phyloP scores from a whole-genome alignment of 1,140 invertebrate genomes.

The Pteromalus puparum region DNA sequence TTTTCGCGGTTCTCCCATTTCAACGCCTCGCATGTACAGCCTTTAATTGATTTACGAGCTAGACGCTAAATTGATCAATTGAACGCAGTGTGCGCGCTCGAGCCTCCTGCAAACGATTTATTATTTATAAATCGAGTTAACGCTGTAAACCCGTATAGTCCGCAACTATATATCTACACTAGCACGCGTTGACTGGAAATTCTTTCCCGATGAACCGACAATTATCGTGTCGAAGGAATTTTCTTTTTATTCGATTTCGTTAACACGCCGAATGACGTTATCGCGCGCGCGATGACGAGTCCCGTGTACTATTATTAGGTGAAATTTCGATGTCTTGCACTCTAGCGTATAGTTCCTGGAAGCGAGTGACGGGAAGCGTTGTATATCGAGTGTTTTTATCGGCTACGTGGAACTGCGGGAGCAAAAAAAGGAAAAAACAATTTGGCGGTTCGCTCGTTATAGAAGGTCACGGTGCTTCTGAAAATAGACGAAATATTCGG shows the following conservation, averaged over 20 bases:
- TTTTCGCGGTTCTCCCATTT: neutral
- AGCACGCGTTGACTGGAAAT: neutral
- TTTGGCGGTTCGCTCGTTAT: too few species aligned
- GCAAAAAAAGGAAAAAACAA: too few species aligned
- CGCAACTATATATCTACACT: neutral
- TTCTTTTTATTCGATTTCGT: neutral
- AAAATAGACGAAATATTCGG: too few species aligned
- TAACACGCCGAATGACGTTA: neutral
- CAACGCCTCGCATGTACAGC: neutral
- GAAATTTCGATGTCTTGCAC: neutral
- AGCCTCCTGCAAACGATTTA: neutral
- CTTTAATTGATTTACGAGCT: slow-evolving; percentile 1
- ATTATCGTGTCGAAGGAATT: neutral
- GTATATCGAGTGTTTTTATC: too few species aligned
- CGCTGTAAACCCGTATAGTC: too few species aligned
- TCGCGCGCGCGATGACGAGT: neutral
- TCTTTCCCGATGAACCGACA: neutral
- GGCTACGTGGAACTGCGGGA: too few species aligned
- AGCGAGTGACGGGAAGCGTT: neutral
- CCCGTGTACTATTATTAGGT: neutral
- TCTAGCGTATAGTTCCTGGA: neutral
- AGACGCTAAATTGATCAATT: neutral
- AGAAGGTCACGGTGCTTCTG: too few species aligned
- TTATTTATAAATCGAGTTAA: too few species aligned
- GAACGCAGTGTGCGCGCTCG: neutral